Percentiles rank a stretch among this genome's conserved stretches.
Evolutionary conservation across 2,888 invertebrate genomes (phyloP).

Genomic region (Philereme transversata): DNA sequence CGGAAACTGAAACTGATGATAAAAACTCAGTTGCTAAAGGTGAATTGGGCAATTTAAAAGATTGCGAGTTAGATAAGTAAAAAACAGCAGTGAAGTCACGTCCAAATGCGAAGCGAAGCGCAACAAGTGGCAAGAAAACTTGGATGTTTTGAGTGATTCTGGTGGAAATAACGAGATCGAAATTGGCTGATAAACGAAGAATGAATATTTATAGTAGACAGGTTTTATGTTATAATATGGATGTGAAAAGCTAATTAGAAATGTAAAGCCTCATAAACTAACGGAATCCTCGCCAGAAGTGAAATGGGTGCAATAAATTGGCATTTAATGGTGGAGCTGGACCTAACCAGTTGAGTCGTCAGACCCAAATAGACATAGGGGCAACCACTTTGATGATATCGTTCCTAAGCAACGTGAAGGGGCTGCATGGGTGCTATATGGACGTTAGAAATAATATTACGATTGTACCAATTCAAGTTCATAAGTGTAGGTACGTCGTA

Average conservation of each 20-base stretch:
- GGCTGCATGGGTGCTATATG: too few relatives aligned
- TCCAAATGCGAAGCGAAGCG: slow-evolving; percentile 66
- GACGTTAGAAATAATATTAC: too few relatives aligned
- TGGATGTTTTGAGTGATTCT: slow-evolving; percentile 27
- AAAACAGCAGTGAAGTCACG: slow-evolving; percentile 72
- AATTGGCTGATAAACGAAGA: slow-evolving; percentile 18
- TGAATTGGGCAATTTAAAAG: slow-evolving; percentile 68
- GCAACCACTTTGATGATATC: too few relatives aligned
- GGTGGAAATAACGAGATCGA: slow-evolving; percentile 33
- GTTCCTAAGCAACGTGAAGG: too few relatives aligned
- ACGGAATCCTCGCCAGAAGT: slow-evolving; percentile 33
- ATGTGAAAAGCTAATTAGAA: slow-evolving; percentile 52
- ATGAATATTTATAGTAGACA: slow-evolving; percentile 47
- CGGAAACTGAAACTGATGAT: slow-evolving; percentile 51
- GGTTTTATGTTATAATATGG: slow-evolving; percentile 21
- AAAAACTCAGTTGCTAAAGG: slow-evolving; percentile 58
- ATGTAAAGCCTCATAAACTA: slow-evolving; percentile 50
- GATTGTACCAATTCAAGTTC: too few relatives aligned
- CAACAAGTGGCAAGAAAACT: slow-evolving; percentile 65
- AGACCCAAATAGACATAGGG: too few relatives aligned
- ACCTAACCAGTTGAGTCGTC: slow-evolving; percentile 1
- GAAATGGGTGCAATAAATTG: slow-evolving; percentile 49
- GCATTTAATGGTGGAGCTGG: slow-evolving; percentile 43
- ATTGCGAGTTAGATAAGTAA: slow-evolving; percentile 71
- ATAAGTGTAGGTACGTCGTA: too few relatives aligned